Percentiles rank a stretch among this genome's conserved stretches.
phyloP scores from a whole-genome alignment of 2,888 invertebrate genomes.

The Heliconius hortense region DNA sequence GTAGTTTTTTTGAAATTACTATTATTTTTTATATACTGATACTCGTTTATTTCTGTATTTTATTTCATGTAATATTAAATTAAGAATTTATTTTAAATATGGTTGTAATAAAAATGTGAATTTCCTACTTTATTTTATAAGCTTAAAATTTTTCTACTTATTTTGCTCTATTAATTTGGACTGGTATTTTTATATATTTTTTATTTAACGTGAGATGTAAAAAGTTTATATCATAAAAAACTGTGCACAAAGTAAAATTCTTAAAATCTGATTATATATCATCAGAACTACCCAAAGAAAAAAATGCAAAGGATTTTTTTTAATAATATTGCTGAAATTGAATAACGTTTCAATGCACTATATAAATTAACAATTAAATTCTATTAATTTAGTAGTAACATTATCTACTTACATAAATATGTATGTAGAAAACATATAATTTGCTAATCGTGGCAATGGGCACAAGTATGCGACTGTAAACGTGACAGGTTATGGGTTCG shows the following conservation, averaged over 20 bases:
- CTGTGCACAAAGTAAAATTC: background rate
- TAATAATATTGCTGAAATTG: background rate
- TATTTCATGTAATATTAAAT: no score
- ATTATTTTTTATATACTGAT: background rate
- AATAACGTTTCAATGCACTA: no score
- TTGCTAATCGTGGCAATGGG: no score
- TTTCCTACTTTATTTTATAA: background rate
- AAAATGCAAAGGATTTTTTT: background rate
- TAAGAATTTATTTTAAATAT: background rate
- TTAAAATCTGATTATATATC: background rate
- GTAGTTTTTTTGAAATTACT: background rate
- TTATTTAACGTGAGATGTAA: background rate
- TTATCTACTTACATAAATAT: background rate
- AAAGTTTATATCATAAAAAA: background rate
- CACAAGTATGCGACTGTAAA: no score
- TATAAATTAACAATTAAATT: background rate
- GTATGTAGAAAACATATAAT: background rate
- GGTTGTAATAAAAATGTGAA: background rate
- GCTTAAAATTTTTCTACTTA: background rate
- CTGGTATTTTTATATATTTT: background rate
- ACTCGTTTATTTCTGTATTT: background rate
- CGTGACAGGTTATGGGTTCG: no score
- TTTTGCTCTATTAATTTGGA: background rate
- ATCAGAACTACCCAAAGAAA: background rate
- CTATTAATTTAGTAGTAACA: background rate